Percentiles rank a stretch among this genome's conserved stretches.
Conservation (phyloP, 2,113 vertebrate genomes). For the Oophaga pumilio region DNA sequence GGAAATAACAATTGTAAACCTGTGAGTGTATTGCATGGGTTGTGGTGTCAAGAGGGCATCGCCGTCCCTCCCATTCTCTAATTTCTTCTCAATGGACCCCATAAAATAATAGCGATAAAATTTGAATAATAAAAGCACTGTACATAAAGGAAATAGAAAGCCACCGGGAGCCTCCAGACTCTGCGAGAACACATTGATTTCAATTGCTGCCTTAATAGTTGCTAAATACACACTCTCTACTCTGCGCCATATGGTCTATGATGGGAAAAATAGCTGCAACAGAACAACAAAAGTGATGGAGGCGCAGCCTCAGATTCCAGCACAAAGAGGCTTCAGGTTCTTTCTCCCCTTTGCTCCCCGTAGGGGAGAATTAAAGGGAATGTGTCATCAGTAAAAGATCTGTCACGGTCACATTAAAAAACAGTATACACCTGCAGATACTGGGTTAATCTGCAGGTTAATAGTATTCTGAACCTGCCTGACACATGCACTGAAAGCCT, state of each 20-base stretch:
- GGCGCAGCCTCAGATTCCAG: not conserved
- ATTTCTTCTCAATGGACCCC: constrained; percentile 35
- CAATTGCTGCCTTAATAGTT: constrained; percentile 56
- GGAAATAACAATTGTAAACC: constrained; percentile 11
- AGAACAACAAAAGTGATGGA: constrained; percentile 38
- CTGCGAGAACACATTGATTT: constrained; percentile 49
- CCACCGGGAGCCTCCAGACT: constrained; percentile 25
- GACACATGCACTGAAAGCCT: too few relatives aligned
- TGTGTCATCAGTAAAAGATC: too few relatives aligned
- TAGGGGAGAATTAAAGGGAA: not conserved
- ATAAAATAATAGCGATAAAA: constrained; percentile 44
- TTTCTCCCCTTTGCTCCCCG: not conserved
- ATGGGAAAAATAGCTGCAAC: constrained; percentile 52
- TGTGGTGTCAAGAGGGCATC: not conserved
- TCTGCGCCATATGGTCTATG: constrained; percentile 50
- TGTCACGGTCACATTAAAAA: too few relatives aligned
- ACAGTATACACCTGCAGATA: too few relatives aligned
- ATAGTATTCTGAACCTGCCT: too few relatives aligned
- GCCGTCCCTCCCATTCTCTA: not conserved
- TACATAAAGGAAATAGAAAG: constrained; percentile 45
- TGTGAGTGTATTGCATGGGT: not conserved
- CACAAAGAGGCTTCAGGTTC: not conserved
- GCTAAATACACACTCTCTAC: constrained; percentile 51
- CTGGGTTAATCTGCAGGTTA: too few relatives aligned
- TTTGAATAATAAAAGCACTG: constrained; percentile 50